Percentiles rank a stretch among this genome's conserved stretches.
Conservation (phyloP, 2,888 invertebrate species). For the Poecilus cupreus region DNA sequence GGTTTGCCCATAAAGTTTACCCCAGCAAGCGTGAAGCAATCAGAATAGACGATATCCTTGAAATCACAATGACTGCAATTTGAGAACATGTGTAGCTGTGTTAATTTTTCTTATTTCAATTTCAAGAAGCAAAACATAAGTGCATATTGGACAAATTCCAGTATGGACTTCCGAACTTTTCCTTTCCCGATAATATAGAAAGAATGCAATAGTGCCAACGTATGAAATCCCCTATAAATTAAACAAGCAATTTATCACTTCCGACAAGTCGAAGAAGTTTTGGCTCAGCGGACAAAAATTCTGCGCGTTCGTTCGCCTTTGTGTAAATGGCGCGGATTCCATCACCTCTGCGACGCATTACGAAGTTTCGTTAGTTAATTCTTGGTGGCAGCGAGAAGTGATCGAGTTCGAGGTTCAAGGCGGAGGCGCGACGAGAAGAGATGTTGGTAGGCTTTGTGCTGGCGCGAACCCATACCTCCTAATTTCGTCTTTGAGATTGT, state of each 20-base stretch:
- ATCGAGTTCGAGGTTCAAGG: slow-evolving; percentile 21
- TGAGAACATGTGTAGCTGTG: too few relatives aligned
- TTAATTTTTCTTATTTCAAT: too few relatives aligned
- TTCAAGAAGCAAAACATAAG: too few relatives aligned
- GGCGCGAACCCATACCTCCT: neutral
- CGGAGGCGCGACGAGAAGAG: neutral
- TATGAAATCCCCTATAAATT: neutral
- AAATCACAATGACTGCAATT: too few relatives aligned
- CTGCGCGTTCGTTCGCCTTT: neutral
- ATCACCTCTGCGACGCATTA: neutral
- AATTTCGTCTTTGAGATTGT: slow-evolving; percentile 15
- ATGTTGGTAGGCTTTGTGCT: neutral
- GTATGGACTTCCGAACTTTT: neutral
- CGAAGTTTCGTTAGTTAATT: slow-evolving; percentile 38
- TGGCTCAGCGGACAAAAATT: neutral
- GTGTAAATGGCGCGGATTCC: slow-evolving; percentile 21
- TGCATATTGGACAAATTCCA: too few relatives aligned
- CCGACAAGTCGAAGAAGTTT: neutral
- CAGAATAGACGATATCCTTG: too few relatives aligned
- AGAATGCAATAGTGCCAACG: neutral
- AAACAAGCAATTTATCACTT: neutral
- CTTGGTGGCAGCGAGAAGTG: neutral
- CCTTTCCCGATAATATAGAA: neutral
- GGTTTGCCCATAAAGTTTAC: too few relatives aligned
- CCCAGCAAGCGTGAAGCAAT: too few relatives aligned